Evolutionary conservation across 2,113 vertebrate species (phyloP).

Genomic region (Larimichthys polyactis): DNA sequence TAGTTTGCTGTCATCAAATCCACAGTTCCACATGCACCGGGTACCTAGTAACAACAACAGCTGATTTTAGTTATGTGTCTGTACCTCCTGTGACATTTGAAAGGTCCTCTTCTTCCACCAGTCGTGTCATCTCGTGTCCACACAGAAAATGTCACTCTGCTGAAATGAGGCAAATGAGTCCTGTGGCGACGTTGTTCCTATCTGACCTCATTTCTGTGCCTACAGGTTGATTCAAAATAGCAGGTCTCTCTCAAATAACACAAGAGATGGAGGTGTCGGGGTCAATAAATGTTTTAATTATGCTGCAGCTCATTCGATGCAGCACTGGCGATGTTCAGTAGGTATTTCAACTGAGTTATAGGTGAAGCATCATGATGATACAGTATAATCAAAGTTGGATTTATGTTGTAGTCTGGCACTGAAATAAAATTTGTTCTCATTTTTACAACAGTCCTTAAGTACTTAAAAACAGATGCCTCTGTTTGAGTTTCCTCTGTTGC

Average conservation of each 20-base stretch:
- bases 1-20: background rate
- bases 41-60: background rate
- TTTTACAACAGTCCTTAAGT: background rate
- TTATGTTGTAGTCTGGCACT: background rate
- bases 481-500: background rate
- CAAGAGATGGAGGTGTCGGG: background rate
- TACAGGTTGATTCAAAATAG: slow-evolving; percentile 62
- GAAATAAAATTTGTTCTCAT: background rate
- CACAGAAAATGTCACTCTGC: slow-evolving; percentile 44
- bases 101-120: slow-evolving; percentile 5
- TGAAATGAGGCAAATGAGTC: slow-evolving; percentile 32
- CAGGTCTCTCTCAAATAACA: slow-evolving; percentile 34
- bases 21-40: background rate
- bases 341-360: slow-evolving; percentile 4
- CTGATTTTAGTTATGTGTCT: background rate
- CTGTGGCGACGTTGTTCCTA: slow-evolving; percentile 10
- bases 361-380: background rate
- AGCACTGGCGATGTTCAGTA: background rate
- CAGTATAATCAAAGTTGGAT: background rate
- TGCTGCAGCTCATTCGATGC: slow-evolving; percentile 24
- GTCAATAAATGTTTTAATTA: slow-evolving; percentile 23
- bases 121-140: background rate
- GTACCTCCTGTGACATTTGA: slow-evolving; percentile 45
- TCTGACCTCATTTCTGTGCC: slow-evolving; percentile 59
- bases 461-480: background rate